Base-by-base conservation (phyloP, 2,888 invertebrate genomes). In the Labia minor region DNA sequence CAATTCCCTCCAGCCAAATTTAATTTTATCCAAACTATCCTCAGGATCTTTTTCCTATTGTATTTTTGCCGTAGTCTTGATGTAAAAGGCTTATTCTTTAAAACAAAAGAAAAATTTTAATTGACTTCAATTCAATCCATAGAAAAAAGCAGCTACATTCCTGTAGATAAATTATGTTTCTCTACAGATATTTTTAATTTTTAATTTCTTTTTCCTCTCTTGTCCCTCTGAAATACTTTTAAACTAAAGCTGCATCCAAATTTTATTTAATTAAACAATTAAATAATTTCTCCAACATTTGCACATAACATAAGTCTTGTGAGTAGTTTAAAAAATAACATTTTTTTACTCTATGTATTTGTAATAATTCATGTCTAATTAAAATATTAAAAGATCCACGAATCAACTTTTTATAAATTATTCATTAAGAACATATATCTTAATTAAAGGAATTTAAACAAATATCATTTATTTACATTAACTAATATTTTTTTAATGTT, bases 281-380 rank as follows among this genome's bases (percentile, higher is more conserved):
- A 26, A 26, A 26, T 26, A 26, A 26, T 6, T 26, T 26, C 8
- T 26, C 26, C 26, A 26, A 14, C 14, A 8, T 49, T 49, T 49
- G 49, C 49, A 49, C 49, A 49, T 49, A n/a, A 49, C 26, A 10
- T 16, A 49, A 49, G 49, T 49, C 49, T 49, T 49, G 49, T 49
- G 49, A 49, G 49, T 49, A 49, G 49, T 49, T n/a, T 49, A 49
- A 49, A 33, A n/a, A 16, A 49, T 49, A 49, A 49, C 49, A 49
- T 49, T 49, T 49, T 49, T 49, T 49, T 49, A 49, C 49, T 49
- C 49, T 49, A 49, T 49, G 49, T 49, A 49, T 49, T 49, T 49
- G 49, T 49, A 49, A 49, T 49, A 49, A 49, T 49, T 49, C 49
- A 49, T 49, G 49, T 49, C 49, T 49, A 10, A 49, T 49, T 49